phyloP scores from a whole-genome alignment of 1,140 invertebrate species.

The Branchinecta lindahli region DNA sequence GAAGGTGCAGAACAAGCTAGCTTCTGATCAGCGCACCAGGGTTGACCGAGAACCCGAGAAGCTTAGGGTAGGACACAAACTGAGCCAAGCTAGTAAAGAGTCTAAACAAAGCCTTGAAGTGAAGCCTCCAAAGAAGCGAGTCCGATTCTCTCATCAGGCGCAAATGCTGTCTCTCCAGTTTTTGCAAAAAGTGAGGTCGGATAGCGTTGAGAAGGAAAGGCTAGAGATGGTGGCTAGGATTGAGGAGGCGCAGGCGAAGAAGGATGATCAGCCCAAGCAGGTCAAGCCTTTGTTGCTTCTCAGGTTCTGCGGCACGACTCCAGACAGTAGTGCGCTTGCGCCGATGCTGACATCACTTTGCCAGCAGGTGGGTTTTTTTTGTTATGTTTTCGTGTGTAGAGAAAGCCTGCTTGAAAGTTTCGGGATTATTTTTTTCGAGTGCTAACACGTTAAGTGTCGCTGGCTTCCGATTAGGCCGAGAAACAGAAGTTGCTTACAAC shows the following conservation, averaged over 20 bases:
- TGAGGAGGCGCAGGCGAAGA: not conserved
- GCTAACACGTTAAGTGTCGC: too few species aligned
- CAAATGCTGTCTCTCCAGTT: not conserved
- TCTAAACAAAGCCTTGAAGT: not conserved
- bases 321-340: conserved; percentile 83
- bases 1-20: too few species aligned
- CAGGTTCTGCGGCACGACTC: conserved; percentile 88
- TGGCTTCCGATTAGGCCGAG: too few species aligned
- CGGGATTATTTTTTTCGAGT: too few species aligned
- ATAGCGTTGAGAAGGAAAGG: conserved; percentile 6
- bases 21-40: too few species aligned
- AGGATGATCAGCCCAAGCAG: conserved; percentile 15
- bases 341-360: conserved; percentile 89
- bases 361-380: conserved; percentile 49
- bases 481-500: too few species aligned
- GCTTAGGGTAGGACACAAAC: conserved; percentile 20
- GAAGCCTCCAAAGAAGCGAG: not conserved
- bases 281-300: conserved; percentile 71
- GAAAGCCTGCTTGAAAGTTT: too few species aligned
- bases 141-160: not conserved
- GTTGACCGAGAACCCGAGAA: not conserved
- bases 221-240: not conserved
- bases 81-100: conserved; percentile 25
- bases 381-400: not conserved
- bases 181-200: not conserved